These are phyloP conservation scores for Sitophilus oryzae DNA, from an alignment of 1,140 invertebrate genomes.

Conservation along the genomic window DNA sequence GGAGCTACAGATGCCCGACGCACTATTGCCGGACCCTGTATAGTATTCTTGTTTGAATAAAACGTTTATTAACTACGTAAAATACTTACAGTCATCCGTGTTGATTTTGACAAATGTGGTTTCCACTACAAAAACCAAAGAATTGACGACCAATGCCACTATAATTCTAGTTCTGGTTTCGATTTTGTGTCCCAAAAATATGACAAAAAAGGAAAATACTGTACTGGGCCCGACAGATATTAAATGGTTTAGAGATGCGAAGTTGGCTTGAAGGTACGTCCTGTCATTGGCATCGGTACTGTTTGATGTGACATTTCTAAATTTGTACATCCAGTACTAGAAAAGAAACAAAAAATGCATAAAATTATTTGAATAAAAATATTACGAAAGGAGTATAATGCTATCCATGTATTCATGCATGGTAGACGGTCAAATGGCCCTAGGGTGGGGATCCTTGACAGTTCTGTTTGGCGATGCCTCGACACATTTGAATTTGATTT, in stretches of 20 bases:
- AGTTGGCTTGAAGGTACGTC: conserved; percentile 18
- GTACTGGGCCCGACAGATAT: conserved; percentile 5
- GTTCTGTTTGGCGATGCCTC: no score
- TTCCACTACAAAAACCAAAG: neutral
- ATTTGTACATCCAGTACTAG: conserved; percentile 29
- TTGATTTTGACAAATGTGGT: conserved; percentile 15
- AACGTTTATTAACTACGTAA: neutral
- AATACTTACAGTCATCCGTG: conserved; percentile 24
- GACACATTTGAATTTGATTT: no score
- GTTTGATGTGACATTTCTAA: conserved; percentile 12
- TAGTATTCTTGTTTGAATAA: no score
- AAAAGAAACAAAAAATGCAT: conserved; percentile 8
- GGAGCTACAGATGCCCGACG: no score
- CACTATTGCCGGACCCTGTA: no score
- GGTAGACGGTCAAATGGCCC: no score
- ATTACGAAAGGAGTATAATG: no score
- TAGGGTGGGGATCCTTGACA: no score
- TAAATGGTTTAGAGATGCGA: conserved; percentile 6
- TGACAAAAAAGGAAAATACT: conserved; percentile 7
- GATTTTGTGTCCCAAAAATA: conserved; percentile 15
- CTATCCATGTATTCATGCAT: no score
- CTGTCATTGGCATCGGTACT: conserved; percentile 14
- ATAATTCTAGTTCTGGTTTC: conserved; percentile 10
- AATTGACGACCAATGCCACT: conserved; percentile 4
- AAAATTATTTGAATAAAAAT: neutral